Conservation (phyloP, 1,140 invertebrate species). For the Zaprionus vittiger region DNA sequence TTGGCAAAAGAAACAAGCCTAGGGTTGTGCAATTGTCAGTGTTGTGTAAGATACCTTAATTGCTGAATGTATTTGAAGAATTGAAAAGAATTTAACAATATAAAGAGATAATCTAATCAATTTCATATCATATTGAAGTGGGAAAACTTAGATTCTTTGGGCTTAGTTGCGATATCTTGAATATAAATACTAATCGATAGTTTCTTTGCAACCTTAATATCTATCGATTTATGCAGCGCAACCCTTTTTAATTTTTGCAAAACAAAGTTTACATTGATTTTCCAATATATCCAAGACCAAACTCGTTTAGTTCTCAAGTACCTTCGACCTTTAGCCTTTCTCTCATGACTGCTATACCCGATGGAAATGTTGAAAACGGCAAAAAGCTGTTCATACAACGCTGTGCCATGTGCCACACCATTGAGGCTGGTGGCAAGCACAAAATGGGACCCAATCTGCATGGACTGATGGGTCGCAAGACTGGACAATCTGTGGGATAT, state of each 20-base stretch:
- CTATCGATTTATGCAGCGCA: no score
- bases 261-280: not conserved
- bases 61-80: not conserved
- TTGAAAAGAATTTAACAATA: not conserved
- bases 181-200: not conserved
- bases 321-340: no score
- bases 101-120: no score
- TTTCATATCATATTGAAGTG: no score
- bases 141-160: no score
- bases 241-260: no score
- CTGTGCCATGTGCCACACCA: constrained; percentile 24
- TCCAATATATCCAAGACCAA: no score
- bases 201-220: not conserved
- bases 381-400: constrained; percentile 23
- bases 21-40: constrained; percentile 9
- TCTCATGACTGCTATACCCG: not conserved
- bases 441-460: constrained; percentile 27
- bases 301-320: no score
- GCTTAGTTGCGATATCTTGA: not conserved
- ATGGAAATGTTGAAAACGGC: constrained; percentile 11
- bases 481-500: constrained; percentile 3
- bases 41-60: constrained; percentile 9
- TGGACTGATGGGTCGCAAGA: constrained; percentile 10
- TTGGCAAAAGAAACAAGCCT: constrained; percentile 9
- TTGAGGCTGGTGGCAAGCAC: constrained; percentile 22